Base-by-base conservation (phyloP, 2,888 invertebrate genomes). In the Lycaena phlaeas region DNA sequence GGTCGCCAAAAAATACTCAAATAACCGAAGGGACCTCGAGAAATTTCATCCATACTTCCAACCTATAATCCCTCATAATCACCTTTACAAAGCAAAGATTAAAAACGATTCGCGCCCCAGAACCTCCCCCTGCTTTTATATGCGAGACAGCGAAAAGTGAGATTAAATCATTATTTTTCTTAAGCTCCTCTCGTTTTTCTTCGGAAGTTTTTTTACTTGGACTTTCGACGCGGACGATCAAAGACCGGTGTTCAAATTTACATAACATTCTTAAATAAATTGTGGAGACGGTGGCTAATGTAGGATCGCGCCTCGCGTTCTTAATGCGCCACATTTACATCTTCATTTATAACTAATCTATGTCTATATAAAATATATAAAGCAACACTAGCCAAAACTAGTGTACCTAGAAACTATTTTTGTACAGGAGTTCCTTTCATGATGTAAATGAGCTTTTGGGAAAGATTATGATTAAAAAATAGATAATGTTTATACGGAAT, bases 41-140 rank as follows among this genome's bases (percentile, higher is more conserved):
- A 81, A 81, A 81, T 76, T 82, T 79, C 78, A 71, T 77, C 65
- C 84, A 82, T 84, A 85, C 85, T 85, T 85, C 66, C 81, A 77
- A 85, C 85, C 85, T 82, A 84, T 85, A 85, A 85, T 85, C 85
- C 82, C 64, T 85, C 74, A 84, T 85, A 86, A 85, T 85, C 85
- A 85, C 85, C 85, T 85, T 86, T 85, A 86, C 85, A 86, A 86
- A 86, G 85, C 85, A 85, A 86, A 86, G 85, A 85, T 86, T 86
- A 85, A 85, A 85, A 85, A 76, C 84, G 81, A 79, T 84, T 82
- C 82, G 73, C 76, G 66, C 77, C 72, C 71, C 65, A n/a, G n/a
- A n/a, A n/a, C n/a, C 52, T 38, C 54, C 51, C 50, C 57, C 48
- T 67, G 70, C 74, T 72, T 85, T 84, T 82, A 84, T 85, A 84